Evolutionary conservation across 2,113 vertebrate species (phyloP), one percentile per base, ranked within the genome.

Genomic region (Empidonax alnorum): DNA sequence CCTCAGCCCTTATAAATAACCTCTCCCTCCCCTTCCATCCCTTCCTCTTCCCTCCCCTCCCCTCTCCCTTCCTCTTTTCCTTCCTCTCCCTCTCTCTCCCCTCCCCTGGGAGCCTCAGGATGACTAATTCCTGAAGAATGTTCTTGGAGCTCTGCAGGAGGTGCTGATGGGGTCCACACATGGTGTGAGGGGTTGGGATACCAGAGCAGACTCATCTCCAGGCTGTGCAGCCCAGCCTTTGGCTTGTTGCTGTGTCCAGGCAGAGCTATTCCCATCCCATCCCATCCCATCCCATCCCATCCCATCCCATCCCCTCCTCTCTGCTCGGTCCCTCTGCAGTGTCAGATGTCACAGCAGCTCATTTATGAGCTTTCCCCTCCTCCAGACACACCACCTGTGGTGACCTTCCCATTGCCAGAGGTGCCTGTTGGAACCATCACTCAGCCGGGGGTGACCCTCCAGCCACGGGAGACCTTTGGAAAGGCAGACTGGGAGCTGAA

Each of bases 1-100:
- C 31, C 65, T 94, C 96, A 95, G 42, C 37, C 73, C 86, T 75
- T 89, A 90, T 59, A 93, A 95, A 95, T 94, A 95, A 72, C 80
- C 68, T 59, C 37, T 1, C 28, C 13, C n/a, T 59, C 31, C 10
- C 9, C 14, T 42, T 10, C 7, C 1, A 23, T 28, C 8, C 7
- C 20, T 13, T 42, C 18, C 9, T 8, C 31, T 37, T 1, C 28
- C 11, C 33, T 58, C 31, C 12, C 9, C 14, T 42, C 27, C 37
- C 1, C 28, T 10, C 30, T 52, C 31, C 12, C 8, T 9, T 37
- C 10, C 18, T 14, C 21, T 23, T 22, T 12, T 3, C 3, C 13
- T 11, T 6, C 1, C 22, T 14, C 8, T 9, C 22, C 18, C 24
- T 12, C 8, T 6, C 28, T n/a, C 19, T 33, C 12, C 53, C 19